Conservation (phyloP, 2,113 vertebrate genomes). For the Epinephelus lanceolatus region DNA sequence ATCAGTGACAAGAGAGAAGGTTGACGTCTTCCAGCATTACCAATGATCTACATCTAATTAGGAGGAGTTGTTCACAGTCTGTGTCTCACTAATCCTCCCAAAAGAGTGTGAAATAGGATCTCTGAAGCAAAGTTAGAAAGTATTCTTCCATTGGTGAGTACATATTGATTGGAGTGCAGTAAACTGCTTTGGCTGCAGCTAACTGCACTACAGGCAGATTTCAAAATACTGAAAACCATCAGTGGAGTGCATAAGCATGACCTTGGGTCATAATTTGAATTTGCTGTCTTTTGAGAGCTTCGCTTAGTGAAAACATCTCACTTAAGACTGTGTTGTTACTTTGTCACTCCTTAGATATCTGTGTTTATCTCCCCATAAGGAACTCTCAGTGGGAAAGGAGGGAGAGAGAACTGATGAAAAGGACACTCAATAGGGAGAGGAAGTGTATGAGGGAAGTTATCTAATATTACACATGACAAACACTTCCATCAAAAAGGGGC, state of each 20-base stretch:
- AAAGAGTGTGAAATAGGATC: conserved; percentile 21
- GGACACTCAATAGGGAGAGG: not conserved
- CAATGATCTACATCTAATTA: conserved; percentile 26
- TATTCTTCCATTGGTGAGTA: not conserved
- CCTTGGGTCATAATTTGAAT: conserved; percentile 17
- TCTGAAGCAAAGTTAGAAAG: conserved; percentile 11
- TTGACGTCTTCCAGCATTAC: conserved; percentile 2
- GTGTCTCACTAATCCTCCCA: conserved; percentile 12
- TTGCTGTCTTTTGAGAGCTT: conserved; percentile 13
- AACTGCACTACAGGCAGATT: not conserved
- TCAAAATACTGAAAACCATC: not conserved
- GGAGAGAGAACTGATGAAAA: not conserved
- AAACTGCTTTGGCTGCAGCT: conserved; percentile 8
- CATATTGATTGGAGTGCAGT: conserved; percentile 27
- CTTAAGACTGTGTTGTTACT: not conserved
- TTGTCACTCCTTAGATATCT: not conserved
- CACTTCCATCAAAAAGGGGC: conserved; percentile 24
- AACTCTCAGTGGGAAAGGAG: not conserved
- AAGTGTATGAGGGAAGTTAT: not conserved
- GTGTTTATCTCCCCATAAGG: not conserved
- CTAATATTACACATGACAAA: conserved; percentile 28
- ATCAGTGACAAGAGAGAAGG: not conserved
- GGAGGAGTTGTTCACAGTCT: conserved; percentile 1
- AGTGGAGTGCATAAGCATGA: not conserved
- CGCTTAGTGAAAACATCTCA: not conserved